Evolutionary conservation across 2,797 vertebrate species (phyloP), one percentile per base, ranked within the genome.

Genomic region (Sphenodon punctatus): DNA sequence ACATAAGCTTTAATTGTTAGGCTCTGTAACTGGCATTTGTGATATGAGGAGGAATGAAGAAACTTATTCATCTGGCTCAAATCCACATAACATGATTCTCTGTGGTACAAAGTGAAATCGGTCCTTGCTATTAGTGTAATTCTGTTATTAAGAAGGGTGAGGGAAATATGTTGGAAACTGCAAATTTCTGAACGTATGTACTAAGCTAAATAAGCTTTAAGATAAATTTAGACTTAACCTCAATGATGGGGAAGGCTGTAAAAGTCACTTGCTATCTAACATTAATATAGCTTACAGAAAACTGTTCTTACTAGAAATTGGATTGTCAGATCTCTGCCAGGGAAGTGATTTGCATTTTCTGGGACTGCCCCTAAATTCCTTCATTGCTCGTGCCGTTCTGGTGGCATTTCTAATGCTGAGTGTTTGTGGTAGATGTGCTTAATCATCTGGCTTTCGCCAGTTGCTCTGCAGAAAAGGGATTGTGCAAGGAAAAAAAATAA

Each of bases 281-380:
- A 73, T 78, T 92, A 43, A 51, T 89, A 64, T 41, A 80, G 88
- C 85, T 76, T 84, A 68, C 86, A 84, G 84, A 78, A 84, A 81
- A 88, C 80, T 22, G 22, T 80, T 78, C 75, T 59, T 66, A 77
- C 66, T 91, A 86, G 88, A 85, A 93, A 92, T 63, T 90, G 92
- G 85, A 84, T 89, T 72, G 59, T 45, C 68, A 3, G 45, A 91
- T 71, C 67, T 42, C 84, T 77, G 51, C 56, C 78, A 39, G 48
- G 75, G 49, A 87, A 82, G 85, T 77, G 34, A 91, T 91, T 91
- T 92, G 89, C 93, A 79, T 87, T 79, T 69, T 51, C 66, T 56
- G 59, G 90, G 78, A 77, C 89, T 89, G 82, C 86, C 87, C 76
- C 74, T 78, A 20, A 32, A 77, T 82, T 91, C 82, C 53, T 85